Evolutionary conservation across 1,140 invertebrate species (phyloP).

Genomic region (Lasioglossum baleicum): DNA sequence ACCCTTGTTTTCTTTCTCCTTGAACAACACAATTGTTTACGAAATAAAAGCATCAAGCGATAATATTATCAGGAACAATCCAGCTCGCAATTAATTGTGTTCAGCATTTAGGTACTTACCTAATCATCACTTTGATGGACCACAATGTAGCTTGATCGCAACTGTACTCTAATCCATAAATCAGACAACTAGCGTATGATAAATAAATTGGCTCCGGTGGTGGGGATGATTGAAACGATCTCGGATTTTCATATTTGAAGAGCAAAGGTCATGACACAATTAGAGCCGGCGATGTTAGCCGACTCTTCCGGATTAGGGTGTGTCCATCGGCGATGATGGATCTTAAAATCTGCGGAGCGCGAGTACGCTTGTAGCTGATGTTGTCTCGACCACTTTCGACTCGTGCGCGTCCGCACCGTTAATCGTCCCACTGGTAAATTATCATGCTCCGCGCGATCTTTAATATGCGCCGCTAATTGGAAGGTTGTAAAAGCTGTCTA

Average conservation of each 20-base stretch:
- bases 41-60: no score
- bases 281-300: background rate
- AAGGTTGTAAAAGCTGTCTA: slow-evolving; percentile 4
- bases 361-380: background rate
- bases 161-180: no score
- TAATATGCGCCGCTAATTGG: background rate
- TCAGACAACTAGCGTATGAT: no score
- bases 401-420: background rate
- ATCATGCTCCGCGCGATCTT: background rate
- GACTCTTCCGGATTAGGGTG: background rate
- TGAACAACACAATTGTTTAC: no score
- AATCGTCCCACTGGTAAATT: slow-evolving; percentile 1
- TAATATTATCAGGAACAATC: no score
- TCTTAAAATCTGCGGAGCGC: background rate
- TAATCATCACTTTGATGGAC: no score
- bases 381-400: background rate
- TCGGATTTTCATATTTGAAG: background rate
- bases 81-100: no score
- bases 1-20: no score
- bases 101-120: no score
- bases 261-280: background rate
- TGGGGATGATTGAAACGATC: background rate
- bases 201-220: no score
- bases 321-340: background rate
- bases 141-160: no score